phyloP scores from a whole-genome alignment of 1,140 invertebrate species.

The Andrena cerasifolii region DNA sequence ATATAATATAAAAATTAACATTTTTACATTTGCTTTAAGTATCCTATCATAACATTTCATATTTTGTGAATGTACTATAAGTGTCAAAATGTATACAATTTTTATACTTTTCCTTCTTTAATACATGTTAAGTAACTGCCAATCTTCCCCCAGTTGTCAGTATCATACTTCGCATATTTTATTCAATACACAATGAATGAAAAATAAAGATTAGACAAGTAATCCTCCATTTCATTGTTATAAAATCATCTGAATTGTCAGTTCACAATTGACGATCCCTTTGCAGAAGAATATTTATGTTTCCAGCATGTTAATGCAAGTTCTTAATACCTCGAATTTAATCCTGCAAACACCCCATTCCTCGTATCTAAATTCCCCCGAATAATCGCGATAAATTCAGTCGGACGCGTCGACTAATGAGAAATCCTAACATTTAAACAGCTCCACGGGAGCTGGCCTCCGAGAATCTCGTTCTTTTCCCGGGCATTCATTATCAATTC shows the following conservation, averaged over 20 bases:
- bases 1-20: no score
- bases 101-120: no score
- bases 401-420: constrained; percentile 44
- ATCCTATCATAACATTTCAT: no score
- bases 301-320: not conserved
- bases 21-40: no score
- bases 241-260: not conserved
- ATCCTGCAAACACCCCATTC: not conserved
- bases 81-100: no score
- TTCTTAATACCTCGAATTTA: not conserved
- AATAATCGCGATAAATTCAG: constrained; percentile 56
- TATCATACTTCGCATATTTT: no score
- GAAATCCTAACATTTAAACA: constrained; percentile 54
- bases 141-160: no score
- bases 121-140: no score
- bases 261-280: not conserved
- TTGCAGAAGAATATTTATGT: not conserved
- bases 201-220: no score
- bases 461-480: constrained; percentile 58
- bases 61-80: no score
- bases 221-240: no score
- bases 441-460: constrained; percentile 44
- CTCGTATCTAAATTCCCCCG: constrained; percentile 42
- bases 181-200: no score
- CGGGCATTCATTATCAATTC: constrained; percentile 72